These are phyloP conservation scores for Drosophila virilis DNA, from an alignment of 1,140 invertebrate genomes.

Conservation along the genomic window DNA sequence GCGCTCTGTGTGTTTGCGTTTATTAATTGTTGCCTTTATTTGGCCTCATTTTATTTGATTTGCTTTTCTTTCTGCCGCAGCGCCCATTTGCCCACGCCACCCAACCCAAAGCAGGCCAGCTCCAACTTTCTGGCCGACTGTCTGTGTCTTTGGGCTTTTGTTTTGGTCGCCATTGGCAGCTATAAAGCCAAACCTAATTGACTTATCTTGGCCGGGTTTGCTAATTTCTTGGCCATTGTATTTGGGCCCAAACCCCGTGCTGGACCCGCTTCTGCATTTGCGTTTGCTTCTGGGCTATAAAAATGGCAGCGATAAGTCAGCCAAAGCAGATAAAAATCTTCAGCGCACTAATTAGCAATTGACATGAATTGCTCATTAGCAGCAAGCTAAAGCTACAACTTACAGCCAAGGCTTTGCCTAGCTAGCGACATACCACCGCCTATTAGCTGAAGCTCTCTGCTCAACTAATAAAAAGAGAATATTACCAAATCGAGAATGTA, in stretches of 20 bases:
- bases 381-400: conserved; percentile 78
- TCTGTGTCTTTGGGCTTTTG: conserved; percentile 39
- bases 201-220: conserved; percentile 82
- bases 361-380: conserved; percentile 83
- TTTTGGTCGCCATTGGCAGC: conserved; percentile 64
- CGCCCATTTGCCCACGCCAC: background rate
- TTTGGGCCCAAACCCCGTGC: conserved; percentile 38
- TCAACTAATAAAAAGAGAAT: background rate
- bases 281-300: conserved; percentile 61
- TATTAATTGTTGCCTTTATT: conserved; percentile 82
- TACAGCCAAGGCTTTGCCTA: conserved; percentile 29
- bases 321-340: conserved; percentile 76
- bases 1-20: conserved; percentile 67
- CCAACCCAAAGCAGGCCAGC: background rate
- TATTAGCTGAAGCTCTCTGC: conserved; percentile 8
- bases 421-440: background rate
- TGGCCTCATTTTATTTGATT: conserved; percentile 82
- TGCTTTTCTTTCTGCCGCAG: conserved; percentile 64
- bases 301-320: conserved; percentile 77
- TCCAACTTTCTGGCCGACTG: background rate
- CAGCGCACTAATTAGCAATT: conserved; percentile 83
- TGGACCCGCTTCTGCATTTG: background rate
- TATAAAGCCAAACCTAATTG: conserved; percentile 84
- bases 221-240: conserved; percentile 80
- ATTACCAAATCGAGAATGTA: conserved; percentile 38